Evolutionary conservation across 2,797 vertebrate species (phyloP), one percentile per base, ranked within the genome.

Genomic region (Cichlasoma orientale): DNA sequence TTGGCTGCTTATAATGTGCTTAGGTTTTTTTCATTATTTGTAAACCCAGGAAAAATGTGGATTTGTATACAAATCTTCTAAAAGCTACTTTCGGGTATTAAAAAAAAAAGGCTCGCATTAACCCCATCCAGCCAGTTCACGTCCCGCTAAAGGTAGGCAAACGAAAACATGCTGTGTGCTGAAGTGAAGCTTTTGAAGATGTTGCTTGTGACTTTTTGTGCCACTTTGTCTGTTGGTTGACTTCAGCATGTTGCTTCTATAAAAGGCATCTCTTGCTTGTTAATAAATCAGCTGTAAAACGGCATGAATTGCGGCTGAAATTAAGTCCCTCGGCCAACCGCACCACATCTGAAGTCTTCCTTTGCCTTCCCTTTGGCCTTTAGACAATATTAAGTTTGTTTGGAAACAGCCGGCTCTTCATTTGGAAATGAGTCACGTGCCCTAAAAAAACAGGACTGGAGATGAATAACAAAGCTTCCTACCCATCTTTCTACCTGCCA

Each of bases 401-500:
- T 90, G 82, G 78, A 82, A 87, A 79, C 68, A 69, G 75, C 78
- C 79, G 78, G 71, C 72, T 74, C 41, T 57, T 36, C 2, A 12
- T 8, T 36, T 75, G 70, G 56, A 77, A 23, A 58, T 19, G 10
- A 80, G 61, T 79, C 77, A 29, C 27, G 56, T 86, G 29, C 83
- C 87, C 82, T 77, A 3, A 71, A 69, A 58, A 82, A 31, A 68
- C 50, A 63, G 19, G 55, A 44, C 57, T 55, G 29, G 16, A 47
- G 38, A 47, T 23, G 47, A 66, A 18, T 18, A 18, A 50, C 2
- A 50, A 50, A 50, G 23, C 41, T 47, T 47, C 41, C 23, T 47
- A 7, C 5, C 21, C 16, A 66, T 66, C 16, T 50, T 50, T 3
- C 18, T 52, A 9, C 7, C 61, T 47, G 9, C 61, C 25, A 9